phyloP scores from a whole-genome alignment of 2,888 invertebrate species.

The Meta bourneti region DNA sequence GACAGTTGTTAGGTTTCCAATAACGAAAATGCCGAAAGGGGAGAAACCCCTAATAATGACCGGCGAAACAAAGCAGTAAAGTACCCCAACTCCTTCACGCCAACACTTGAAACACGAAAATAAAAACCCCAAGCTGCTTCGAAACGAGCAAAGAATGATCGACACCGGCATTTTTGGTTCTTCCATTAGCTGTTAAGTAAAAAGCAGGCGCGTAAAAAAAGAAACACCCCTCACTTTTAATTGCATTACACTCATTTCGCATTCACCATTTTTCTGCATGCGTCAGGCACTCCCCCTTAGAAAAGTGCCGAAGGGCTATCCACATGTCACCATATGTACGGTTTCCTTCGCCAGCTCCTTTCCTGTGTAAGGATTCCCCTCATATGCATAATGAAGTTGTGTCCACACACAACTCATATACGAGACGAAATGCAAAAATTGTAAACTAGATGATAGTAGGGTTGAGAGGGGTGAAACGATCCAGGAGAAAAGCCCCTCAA shows the following conservation, averaged over 20 bases:
- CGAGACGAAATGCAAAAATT: neutral
- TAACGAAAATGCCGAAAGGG: neutral
- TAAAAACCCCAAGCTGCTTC: neutral
- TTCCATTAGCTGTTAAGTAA: conserved; percentile 50
- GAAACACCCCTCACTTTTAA: conserved; percentile 35
- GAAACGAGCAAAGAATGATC: conserved; percentile 9
- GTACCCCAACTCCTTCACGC: neutral
- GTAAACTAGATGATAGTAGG: neutral
- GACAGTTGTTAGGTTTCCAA: neutral
- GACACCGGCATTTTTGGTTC: conserved; percentile 23
- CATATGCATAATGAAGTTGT: conserved; percentile 64
- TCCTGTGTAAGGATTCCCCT: conserved; percentile 48
- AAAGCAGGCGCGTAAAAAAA: conserved; percentile 2
- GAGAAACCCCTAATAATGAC: neutral
- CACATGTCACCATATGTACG: conserved; percentile 32
- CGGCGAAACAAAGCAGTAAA: neutral
- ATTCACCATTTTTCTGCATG: conserved; percentile 43
- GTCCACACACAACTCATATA: neutral
- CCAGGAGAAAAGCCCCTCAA: neutral
- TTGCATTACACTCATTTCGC: conserved; percentile 66
- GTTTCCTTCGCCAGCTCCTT: conserved; percentile 26
- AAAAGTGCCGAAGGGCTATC: conserved; percentile 23
- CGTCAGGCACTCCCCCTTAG: conserved; percentile 8
- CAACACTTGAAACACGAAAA: neutral
- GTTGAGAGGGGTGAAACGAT: neutral